A percentile compares a stretch with the other conserved stretches of the same genome.
phyloP scores from a whole-genome alignment of 2,888 invertebrate genomes.

The Lasioglossum oenotherae region DNA sequence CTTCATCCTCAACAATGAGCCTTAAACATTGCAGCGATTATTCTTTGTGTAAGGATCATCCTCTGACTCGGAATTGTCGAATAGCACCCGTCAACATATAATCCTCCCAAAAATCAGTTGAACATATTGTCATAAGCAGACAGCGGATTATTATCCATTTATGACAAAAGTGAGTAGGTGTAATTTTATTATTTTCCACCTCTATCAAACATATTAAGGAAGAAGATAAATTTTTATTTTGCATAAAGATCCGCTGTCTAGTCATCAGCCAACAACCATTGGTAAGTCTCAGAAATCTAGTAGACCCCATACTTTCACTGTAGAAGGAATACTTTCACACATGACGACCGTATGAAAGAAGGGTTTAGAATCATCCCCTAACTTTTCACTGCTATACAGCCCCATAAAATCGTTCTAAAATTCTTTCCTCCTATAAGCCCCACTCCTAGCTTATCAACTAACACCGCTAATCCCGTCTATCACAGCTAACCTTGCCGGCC shows the following conservation, averaged over 20 bases:
- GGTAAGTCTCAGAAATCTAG: not conserved
- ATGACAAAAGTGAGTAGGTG: no score
- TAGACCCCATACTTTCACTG: not conserved
- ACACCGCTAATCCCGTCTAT: constrained; percentile 5
- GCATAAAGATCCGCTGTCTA: no score
- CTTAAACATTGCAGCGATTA: not conserved
- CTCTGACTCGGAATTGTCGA: not conserved
- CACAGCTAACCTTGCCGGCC: constrained; percentile 31
- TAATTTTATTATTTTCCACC: no score
- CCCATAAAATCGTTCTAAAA: not conserved
- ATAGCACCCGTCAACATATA: not conserved
- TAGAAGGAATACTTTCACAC: no score
- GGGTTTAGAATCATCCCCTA: not conserved
- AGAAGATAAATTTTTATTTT: no score
- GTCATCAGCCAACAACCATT: not conserved
- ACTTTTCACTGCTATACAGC: not conserved
- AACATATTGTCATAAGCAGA: not conserved
- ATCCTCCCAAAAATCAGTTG: not conserved
- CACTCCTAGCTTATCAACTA: not conserved
- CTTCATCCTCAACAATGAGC: not conserved
- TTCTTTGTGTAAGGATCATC: not conserved
- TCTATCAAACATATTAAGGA: no score
- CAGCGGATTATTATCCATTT: no score
- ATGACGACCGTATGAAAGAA: not conserved
- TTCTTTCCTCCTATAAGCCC: not conserved